Evolutionary conservation across 2,113 vertebrate species (phyloP).

Genomic region (Sorex araneus): DNA sequence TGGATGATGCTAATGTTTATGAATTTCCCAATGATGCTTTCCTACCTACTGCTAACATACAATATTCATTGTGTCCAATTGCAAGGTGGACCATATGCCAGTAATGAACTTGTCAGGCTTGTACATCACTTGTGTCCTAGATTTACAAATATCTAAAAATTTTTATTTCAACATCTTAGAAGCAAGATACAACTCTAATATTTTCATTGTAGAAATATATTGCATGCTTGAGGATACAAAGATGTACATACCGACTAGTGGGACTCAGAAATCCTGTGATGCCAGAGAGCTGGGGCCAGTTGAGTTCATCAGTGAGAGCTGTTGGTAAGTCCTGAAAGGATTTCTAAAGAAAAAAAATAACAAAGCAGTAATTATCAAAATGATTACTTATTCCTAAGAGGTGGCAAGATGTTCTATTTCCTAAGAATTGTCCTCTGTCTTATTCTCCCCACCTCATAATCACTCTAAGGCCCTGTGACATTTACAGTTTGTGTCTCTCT

Average conservation of each 20-base stretch:
- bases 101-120: neutral
- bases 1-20: too few species aligned
- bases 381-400: neutral
- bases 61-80: neutral
- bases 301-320: conserved; percentile 86
- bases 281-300: conserved; percentile 91
- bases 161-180: neutral
- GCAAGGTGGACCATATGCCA: neutral
- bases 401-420: neutral
- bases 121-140: neutral
- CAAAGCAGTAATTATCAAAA: conserved; percentile 28
- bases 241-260: conserved; percentile 85
- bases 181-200: neutral
- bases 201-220: neutral
- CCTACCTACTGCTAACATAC: neutral
- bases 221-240: neutral
- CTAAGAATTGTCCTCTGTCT: neutral
- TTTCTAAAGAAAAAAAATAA: conserved; percentile 84
- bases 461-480: neutral
- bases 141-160: neutral
- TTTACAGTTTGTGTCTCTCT: neutral
- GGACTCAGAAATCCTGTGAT: conserved; percentile 89
- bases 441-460: neutral
- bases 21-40: neutral
- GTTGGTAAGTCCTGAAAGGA: conserved; percentile 86